Percentiles rank a stretch among this genome's conserved stretches.
Conservation (phyloP, 2,113 vertebrate genomes). For the Hydrochoerus hydrochaeris region DNA sequence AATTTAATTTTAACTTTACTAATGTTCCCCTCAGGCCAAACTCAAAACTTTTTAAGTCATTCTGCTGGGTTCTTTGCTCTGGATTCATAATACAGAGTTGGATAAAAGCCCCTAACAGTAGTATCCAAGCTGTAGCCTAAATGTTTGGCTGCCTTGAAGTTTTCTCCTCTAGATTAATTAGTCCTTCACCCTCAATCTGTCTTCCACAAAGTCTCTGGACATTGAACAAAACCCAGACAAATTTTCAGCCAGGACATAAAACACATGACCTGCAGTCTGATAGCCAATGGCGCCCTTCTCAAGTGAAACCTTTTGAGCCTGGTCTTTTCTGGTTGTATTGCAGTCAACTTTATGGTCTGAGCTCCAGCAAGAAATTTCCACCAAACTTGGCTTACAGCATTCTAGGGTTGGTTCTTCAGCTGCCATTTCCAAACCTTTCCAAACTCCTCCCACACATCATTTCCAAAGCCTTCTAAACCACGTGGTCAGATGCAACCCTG, state of each 20-base stretch:
- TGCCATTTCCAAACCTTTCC: neutral
- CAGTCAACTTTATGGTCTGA: neutral
- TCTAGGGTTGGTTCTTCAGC: neutral
- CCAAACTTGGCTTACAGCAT: neutral
- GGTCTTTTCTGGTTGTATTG: neutral
- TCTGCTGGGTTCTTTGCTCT: neutral
- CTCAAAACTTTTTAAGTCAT: neutral
- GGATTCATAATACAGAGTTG: neutral
- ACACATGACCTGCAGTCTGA: neutral
- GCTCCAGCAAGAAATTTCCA: neutral
- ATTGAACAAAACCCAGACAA: neutral
- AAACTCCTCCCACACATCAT: neutral
- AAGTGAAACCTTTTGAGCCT: neutral
- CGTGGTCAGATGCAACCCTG: neutral
- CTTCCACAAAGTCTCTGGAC: neutral
- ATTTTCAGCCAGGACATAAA: neutral
- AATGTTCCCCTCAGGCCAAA: neutral
- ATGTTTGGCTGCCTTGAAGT: neutral
- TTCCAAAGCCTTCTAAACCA: neutral
- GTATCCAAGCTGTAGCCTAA: neutral
- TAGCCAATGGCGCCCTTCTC: neutral
- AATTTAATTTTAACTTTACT: neutral
- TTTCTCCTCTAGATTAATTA: neutral
- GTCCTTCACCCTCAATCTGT: neutral
- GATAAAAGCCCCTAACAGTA: neutral